Base-by-base conservation (phyloP, 2,797 vertebrate species). In the Acanthurus tractus region DNA sequence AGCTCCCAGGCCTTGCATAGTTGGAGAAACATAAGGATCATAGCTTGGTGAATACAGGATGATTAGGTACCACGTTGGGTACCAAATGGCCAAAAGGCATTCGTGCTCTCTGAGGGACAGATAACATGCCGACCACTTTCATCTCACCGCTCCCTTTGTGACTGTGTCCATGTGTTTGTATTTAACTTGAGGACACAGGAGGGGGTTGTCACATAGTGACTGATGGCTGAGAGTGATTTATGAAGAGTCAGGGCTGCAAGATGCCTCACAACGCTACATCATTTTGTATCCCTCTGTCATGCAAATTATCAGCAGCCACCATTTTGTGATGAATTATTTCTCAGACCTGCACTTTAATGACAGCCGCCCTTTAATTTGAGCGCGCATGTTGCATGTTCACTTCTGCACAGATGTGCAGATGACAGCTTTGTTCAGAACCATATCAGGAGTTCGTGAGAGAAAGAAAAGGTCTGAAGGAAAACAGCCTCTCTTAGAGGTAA, bases 241-340 rank as follows among this genome's bases (percentile, higher is more conserved):
- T 93, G 82, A 46, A 67, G 20, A 81, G 17, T 70, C 34, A 10
- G 58, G 76, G 73, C 83, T 63, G 55, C 23, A 62, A 76, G 79
- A 81, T 75, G 77, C 79, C 71, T 86, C 78, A 20, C 74, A 40
- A 29, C 62, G 63, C 68, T 76, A 48, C 83, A 90, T 92, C 82
- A 92, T 94, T 93, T 83, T 77, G 73, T 78, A 79, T 86, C 86
- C 79, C 82, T 93, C 86, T 94, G 85, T 94, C 91, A 93, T 93
- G 92, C 89, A 92, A 94, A 93, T 94, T 78, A 91, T 86, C 86
- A 75, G 70, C 82, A 78, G 86, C 81, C 85, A 83, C 74, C 74
- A 67, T 91, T 84, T 84, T 75, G 56, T 89, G 82, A 93, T 92
- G 81, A 89, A 95, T 93, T 90, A 92, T 92, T 89, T 86, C 81